Evolutionary conservation across 2,113 vertebrate species (phyloP).

Genomic region (Mobula hypostoma): DNA sequence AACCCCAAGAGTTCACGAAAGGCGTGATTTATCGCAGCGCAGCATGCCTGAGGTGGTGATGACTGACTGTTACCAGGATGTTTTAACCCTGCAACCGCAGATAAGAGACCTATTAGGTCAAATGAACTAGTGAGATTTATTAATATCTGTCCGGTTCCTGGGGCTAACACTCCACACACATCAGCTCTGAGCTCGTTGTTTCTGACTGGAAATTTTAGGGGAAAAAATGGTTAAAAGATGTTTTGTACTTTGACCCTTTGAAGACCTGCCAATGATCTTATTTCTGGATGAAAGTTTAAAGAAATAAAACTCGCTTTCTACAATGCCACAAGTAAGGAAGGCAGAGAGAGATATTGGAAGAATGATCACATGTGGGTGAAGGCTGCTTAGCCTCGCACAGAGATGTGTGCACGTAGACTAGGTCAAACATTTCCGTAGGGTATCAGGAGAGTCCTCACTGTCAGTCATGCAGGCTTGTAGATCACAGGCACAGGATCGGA

Average conservation of each 20-base stretch:
- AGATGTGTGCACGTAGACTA: too few relatives aligned
- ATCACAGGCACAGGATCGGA: too few relatives aligned
- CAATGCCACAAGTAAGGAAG: neutral
- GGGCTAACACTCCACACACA: neutral
- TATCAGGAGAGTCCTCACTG: neutral
- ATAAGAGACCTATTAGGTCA: neutral
- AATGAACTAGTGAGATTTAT: neutral
- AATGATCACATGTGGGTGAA: too few relatives aligned
- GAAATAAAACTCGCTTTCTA: neutral
- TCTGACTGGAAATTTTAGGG: neutral
- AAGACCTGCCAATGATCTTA: neutral
- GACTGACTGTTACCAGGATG: neutral
- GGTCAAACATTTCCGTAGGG: too few relatives aligned
- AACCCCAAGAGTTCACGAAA: conserved; percentile 4
- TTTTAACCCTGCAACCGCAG: neutral
- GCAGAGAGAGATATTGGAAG: too few relatives aligned
- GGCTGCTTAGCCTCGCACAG: too few relatives aligned
- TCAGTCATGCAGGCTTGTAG: too few relatives aligned
- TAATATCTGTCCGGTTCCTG: neutral
- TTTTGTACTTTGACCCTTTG: neutral
- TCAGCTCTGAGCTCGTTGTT: neutral
- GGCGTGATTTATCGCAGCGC: neutral
- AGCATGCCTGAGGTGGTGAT: neutral
- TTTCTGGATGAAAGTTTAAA: neutral
- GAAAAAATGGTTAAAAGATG: neutral